phyloP scores from a whole-genome alignment of 2,888 invertebrate genomes.

The Oasisia sp. region DNA sequence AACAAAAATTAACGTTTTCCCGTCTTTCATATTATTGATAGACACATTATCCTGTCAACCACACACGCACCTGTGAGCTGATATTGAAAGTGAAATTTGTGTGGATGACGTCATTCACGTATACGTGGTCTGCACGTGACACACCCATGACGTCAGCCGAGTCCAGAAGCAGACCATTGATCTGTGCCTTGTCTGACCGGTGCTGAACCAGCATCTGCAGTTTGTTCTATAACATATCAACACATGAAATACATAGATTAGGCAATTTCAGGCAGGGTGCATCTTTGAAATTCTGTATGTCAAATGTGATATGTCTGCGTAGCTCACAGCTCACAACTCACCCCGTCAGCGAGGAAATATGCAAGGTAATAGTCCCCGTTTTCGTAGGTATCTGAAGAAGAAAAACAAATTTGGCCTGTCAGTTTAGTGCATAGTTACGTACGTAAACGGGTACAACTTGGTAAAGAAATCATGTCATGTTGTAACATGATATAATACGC shows the following conservation, averaged over 20 bases:
- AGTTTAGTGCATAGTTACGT: neutral
- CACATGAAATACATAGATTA: neutral
- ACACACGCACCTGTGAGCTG: neutral
- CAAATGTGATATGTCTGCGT: neutral
- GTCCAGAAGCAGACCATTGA: neutral
- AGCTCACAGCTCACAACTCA: neutral
- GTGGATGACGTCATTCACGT: conserved; percentile 1
- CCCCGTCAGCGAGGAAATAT: neutral
- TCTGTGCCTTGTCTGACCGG: neutral
- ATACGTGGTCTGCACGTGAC: neutral
- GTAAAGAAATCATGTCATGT: no score
- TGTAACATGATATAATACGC: no score
- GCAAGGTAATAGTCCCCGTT: neutral
- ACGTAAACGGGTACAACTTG: neutral
- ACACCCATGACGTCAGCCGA: neutral
- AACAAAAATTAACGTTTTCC: neutral
- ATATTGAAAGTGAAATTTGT: neutral
- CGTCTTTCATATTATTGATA: neutral
- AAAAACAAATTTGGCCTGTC: neutral
- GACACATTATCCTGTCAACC: neutral
- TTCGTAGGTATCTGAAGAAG: neutral
- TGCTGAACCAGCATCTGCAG: neutral
- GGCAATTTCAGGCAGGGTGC: neutral
- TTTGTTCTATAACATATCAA: neutral
- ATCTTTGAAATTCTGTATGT: neutral